These are phyloP conservation scores for Suillia variegata DNA, from an alignment of 2,888 invertebrate genomes.

Conservation along the genomic window DNA sequence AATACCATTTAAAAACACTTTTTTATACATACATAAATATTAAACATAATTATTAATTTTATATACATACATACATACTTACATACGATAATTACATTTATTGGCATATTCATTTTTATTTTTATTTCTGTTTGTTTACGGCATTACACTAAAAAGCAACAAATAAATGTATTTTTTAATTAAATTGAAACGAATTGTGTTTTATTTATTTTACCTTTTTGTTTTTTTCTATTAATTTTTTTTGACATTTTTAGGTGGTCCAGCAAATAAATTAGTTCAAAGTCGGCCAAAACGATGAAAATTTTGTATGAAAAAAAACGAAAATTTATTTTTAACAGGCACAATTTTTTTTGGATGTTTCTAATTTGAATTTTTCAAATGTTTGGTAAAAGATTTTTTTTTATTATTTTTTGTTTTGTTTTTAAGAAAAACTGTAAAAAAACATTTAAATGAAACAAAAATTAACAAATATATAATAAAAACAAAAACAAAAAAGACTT, in stretches of 20 bases:
- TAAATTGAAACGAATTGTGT: neutral
- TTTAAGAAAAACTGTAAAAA: neutral
- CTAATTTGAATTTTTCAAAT: no score
- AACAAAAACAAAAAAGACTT: neutral
- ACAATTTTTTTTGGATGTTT: no score
- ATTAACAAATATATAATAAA: neutral
- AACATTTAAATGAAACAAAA: conserved; percentile 38
- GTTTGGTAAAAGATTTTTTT: neutral
- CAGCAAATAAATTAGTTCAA: no score
- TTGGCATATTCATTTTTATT: conserved; percentile 14
- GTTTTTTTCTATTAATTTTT: neutral
- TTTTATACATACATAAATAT: neutral
- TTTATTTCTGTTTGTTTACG: neutral
- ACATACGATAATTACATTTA: conserved; percentile 16
- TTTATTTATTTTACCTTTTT: no score
- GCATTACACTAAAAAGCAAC: neutral
- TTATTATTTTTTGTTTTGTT: neutral
- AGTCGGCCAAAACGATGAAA: no score
- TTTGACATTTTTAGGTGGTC: no score
- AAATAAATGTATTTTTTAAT: conserved; percentile 1
- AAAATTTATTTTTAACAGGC: no score
- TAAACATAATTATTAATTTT: neutral
- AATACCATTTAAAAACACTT: conserved; percentile 1
- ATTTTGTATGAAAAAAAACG: no score
- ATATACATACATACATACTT: neutral